Percentiles rank a stretch among this genome's conserved stretches.
phyloP scores from a whole-genome alignment of 2,888 invertebrate species.

The Aromia moschata region DNA sequence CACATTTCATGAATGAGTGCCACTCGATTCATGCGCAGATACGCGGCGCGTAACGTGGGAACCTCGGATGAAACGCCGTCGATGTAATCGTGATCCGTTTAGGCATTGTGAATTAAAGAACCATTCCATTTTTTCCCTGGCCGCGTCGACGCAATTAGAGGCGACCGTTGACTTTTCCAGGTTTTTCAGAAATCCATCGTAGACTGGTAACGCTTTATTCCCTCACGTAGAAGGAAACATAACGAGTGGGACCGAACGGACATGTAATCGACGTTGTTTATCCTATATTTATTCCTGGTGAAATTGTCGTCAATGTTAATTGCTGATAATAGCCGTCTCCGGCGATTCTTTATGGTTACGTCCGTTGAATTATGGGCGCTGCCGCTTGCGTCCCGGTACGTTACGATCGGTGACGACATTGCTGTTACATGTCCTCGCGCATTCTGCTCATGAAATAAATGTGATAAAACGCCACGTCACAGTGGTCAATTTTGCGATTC shows the following conservation, averaged over 20 bases:
- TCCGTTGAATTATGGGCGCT: conserved; percentile 40
- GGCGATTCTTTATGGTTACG: conserved; percentile 52
- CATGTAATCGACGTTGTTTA: conserved; percentile 56
- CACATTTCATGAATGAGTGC: conserved; percentile 19
- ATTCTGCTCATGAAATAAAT: too few species aligned
- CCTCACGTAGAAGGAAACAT: conserved; percentile 51
- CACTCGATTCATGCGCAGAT: conserved; percentile 37
- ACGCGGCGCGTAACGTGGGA: conserved; percentile 48
- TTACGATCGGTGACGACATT: conserved; percentile 25
- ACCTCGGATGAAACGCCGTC: conserved; percentile 41
- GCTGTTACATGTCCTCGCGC: conserved; percentile 30
- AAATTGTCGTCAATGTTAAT: conserved; percentile 61
- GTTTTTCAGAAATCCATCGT: conserved; percentile 45
- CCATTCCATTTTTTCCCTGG: conserved; percentile 32
- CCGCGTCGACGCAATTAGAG: conserved; percentile 39
- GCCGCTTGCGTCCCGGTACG: conserved; percentile 26
- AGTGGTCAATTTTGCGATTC: too few species aligned
- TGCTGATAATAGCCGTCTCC: conserved; percentile 55
- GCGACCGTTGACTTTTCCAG: conserved; percentile 37
- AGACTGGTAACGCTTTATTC: conserved; percentile 43
- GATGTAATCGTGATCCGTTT: conserved; percentile 39
- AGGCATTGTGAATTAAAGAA: conserved; percentile 37
- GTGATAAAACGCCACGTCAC: too few species aligned
- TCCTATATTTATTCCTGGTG: conserved; percentile 58
- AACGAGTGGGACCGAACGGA: conserved; percentile 49